Percentiles rank a stretch among this genome's conserved stretches.
phyloP scores from a whole-genome alignment of 2,888 invertebrate species.

The Cancer borealis region DNA sequence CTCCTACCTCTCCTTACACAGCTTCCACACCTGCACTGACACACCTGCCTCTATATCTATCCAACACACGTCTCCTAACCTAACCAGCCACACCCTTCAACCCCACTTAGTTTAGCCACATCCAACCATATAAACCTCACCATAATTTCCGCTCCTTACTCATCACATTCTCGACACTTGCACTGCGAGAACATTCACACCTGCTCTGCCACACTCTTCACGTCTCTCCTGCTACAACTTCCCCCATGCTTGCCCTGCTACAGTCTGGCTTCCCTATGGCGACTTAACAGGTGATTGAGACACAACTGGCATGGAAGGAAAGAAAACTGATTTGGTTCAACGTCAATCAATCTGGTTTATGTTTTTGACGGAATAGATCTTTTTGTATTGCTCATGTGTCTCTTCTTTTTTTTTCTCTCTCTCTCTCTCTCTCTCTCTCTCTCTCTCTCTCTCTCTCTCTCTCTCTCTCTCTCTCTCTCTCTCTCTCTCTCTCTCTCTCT shows the following conservation, averaged over 20 bases:
- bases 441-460: constrained; percentile 17
- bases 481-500: neutral
- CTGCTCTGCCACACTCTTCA: neutral
- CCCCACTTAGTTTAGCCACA: too few species aligned
- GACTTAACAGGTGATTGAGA: neutral
- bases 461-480: neutral
- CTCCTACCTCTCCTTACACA: neutral
- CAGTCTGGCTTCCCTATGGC: neutral
- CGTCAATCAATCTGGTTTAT: neutral
- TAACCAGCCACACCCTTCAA: too few species aligned
- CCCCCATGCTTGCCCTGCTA: neutral
- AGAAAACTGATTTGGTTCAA: neutral
- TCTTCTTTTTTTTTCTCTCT: constrained; percentile 17
- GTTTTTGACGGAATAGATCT: neutral
- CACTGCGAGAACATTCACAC: too few species aligned
- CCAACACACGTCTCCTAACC: too few species aligned
- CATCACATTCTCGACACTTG: too few species aligned
- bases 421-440: constrained; percentile 34
- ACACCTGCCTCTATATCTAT: neutral
- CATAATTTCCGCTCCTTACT: too few species aligned
- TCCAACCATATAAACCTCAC: too few species aligned
- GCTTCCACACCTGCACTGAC: too few species aligned
- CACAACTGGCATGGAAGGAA: neutral
- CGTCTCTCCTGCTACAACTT: neutral
- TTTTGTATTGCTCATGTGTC: neutral